Percentiles rank a stretch among this genome's conserved stretches.
Evolutionary conservation across 2,888 invertebrate species (phyloP).

Genomic region (Bimastos eiseni): DNA sequence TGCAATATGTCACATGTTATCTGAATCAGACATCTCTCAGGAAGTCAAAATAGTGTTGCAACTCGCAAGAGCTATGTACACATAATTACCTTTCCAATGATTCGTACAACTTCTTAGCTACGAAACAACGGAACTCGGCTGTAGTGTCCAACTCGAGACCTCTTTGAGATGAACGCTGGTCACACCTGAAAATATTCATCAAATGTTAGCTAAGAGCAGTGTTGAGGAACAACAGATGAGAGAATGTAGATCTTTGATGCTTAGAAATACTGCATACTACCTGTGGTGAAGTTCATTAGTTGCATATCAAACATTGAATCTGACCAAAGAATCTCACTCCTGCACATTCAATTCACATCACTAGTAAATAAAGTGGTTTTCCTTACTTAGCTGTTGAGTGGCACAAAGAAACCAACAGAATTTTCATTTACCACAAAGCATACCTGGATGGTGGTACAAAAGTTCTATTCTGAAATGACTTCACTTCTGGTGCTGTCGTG

Average conservation of each 20-base stretch:
- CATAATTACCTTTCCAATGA: constrained; percentile 17
- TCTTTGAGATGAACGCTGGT: background rate
- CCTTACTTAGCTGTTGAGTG: no score
- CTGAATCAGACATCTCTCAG: background rate
- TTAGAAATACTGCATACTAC: background rate
- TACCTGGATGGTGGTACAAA: background rate
- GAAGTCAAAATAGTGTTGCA: no score
- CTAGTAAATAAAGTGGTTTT: no score
- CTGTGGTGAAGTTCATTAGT: background rate
- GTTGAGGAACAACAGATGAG: background rate
- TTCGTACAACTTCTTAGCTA: background rate
- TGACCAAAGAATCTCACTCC: no score
- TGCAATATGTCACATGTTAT: no score
- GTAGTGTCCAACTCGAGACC: constrained; percentile 8
- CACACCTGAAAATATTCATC: background rate
- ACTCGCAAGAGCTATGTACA: background rate
- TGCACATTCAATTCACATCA: no score
- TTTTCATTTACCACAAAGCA: background rate
- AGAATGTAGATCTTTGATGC: background rate
- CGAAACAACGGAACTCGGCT: constrained; percentile 6
- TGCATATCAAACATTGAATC: background rate
- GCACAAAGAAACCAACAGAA: background rate
- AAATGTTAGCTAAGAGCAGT: background rate
- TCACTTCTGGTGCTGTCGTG: background rate
- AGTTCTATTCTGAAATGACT: background rate